Conservation (phyloP, 2,113 vertebrate species). For the Cariama cristata region DNA sequence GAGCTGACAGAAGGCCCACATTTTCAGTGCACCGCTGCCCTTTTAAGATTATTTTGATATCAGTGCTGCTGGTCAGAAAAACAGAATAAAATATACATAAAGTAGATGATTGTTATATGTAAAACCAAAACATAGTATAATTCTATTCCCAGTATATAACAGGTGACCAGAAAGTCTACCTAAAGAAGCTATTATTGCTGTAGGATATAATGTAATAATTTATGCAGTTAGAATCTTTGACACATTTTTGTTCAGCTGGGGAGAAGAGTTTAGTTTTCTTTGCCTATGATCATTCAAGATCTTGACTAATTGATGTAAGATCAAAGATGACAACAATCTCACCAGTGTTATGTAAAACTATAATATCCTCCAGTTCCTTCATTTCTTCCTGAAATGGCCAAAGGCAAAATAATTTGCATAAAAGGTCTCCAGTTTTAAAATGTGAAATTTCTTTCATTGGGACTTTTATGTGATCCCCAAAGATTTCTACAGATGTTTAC, state of each 20-base stretch:
- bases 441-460: constrained; percentile 72
- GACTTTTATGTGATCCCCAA: constrained; percentile 28
- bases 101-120: constrained; percentile 5
- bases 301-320: constrained; percentile 80
- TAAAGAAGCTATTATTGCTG: constrained; percentile 45
- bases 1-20: background rate
- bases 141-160: background rate
- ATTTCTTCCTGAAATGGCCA: constrained; percentile 77
- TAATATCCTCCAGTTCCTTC: constrained; percentile 70
- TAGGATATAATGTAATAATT: constrained; percentile 68
- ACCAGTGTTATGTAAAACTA: constrained; percentile 71
- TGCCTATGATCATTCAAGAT: constrained; percentile 72
- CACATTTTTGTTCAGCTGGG: constrained; percentile 53
- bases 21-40: background rate
- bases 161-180: background rate
- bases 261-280: constrained; percentile 68
- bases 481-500: constrained; percentile 65
- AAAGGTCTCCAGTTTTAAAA: constrained; percentile 75
- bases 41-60: constrained; percentile 3
- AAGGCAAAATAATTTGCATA: constrained; percentile 81
- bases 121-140: constrained; percentile 16
- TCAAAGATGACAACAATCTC: constrained; percentile 78
- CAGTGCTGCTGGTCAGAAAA: background rate
- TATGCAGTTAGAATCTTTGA: constrained; percentile 54
- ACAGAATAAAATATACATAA: background rate